Conservation (phyloP, 2,113 vertebrate species). For the Otus sunia region DNA sequence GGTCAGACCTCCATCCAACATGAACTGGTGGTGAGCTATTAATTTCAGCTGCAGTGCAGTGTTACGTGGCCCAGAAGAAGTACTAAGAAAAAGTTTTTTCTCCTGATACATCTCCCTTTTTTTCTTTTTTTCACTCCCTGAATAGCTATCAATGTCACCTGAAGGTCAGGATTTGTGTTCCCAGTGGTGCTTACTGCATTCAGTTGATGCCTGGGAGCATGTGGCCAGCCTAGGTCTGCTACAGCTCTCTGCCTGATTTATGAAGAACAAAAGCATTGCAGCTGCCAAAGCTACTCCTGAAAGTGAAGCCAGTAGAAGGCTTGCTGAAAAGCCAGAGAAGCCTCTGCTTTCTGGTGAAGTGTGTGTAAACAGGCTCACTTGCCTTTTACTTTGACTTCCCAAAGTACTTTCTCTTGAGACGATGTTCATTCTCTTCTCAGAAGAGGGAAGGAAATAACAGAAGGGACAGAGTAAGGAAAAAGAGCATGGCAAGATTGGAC, state of each 20-base stretch:
- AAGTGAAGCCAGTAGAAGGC: background rate
- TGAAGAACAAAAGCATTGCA: background rate
- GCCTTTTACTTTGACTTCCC: background rate
- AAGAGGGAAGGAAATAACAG: background rate
- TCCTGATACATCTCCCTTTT: background rate
- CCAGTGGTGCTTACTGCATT: background rate
- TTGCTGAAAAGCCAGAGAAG: background rate
- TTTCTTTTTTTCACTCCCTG: background rate
- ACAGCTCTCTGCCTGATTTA: background rate
- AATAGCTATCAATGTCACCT: background rate
- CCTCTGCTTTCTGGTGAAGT: background rate
- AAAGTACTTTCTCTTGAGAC: background rate
- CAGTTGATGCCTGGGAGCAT: background rate
- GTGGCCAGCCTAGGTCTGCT: background rate
- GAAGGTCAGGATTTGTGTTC: background rate
- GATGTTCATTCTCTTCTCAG: background rate
- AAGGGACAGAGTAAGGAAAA: background rate
- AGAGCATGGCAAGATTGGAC: background rate
- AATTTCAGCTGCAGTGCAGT: background rate
- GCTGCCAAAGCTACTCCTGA: background rate
- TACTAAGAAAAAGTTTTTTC: background rate
- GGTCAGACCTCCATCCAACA: background rate
- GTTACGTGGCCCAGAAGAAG: background rate
- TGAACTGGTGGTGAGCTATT: rapidly evolving
- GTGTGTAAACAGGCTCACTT: rapidly evolving